Evolutionary conservation across 2,113 vertebrate species (phyloP).

Genomic region (Colaptes auratus): DNA sequence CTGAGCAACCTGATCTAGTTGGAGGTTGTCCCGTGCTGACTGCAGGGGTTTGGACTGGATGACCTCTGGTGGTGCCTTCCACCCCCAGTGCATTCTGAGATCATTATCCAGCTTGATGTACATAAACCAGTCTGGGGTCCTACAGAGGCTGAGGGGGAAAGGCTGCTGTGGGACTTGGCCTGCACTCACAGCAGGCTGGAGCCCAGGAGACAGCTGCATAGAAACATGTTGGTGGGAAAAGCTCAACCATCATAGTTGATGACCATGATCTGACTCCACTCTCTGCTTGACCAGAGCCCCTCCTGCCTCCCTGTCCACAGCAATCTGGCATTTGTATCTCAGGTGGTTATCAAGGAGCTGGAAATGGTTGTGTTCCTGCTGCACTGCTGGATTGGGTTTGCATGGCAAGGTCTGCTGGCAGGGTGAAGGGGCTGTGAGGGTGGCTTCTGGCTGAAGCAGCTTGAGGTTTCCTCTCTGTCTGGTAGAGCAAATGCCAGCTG

Average conservation of each 20-base stretch:
- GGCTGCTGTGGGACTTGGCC: not conserved
- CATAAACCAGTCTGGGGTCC: not conserved
- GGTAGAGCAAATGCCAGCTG: not conserved
- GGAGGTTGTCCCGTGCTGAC: too few relatives aligned
- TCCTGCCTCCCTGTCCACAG: not conserved
- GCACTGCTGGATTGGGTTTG: not conserved
- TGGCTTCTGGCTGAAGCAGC: not conserved
- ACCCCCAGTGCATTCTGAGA: too few relatives aligned
- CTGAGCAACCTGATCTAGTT: too few relatives aligned
- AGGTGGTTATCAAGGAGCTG: not conserved
- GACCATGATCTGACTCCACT: too few relatives aligned
- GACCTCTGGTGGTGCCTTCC: too few relatives aligned
- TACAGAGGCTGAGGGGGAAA: not conserved
- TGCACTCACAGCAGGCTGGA: accelerated
- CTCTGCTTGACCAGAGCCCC: not conserved
- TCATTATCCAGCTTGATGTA: not conserved
- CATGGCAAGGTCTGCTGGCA: not conserved
- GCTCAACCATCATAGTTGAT: too few relatives aligned
- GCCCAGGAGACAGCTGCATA: not conserved
- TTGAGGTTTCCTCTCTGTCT: not conserved
- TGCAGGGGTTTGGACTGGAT: too few relatives aligned
- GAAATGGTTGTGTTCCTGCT: not conserved
- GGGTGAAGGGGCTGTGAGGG: not conserved
- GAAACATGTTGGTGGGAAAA: too few relatives aligned
- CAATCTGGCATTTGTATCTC: accelerated